phyloP scores from a whole-genome alignment of 1,140 invertebrate genomes.

The Ips typographus region DNA sequence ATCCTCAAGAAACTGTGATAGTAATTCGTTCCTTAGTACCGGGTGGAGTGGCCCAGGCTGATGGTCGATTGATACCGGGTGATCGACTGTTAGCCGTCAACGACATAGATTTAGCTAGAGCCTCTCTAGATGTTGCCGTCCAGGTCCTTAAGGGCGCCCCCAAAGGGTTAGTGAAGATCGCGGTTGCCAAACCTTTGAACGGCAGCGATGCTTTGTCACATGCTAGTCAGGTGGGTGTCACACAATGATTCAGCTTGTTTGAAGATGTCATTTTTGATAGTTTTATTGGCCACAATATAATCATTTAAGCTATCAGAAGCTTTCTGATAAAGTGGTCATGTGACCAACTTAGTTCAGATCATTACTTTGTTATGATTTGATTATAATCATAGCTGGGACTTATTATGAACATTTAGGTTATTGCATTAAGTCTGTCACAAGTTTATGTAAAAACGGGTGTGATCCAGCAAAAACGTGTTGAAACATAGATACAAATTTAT shows the following conservation, averaged over 20 bases:
- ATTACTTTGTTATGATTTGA: too few relatives aligned
- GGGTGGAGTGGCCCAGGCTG: conserved; percentile 78
- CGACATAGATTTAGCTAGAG: conserved; percentile 72
- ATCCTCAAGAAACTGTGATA: conserved; percentile 81
- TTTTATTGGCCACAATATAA: too few relatives aligned
- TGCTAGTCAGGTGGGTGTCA: conserved; percentile 60
- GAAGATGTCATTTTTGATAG: background rate
- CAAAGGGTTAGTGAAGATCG: conserved; percentile 76
- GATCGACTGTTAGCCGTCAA: conserved; percentile 85
- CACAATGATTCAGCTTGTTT: background rate
- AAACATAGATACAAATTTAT: too few relatives aligned
- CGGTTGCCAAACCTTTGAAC: conserved; percentile 84
- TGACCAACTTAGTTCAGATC: too few relatives aligned
- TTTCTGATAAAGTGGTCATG: too few relatives aligned
- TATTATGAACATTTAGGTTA: too few relatives aligned
- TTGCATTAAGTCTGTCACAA: too few relatives aligned
- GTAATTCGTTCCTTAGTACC: conserved; percentile 85
- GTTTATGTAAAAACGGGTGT: too few relatives aligned
- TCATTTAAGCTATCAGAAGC: too few relatives aligned
- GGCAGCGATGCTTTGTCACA: conserved; percentile 62
- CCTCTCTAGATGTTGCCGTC: conserved; percentile 79
- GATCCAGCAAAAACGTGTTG: too few relatives aligned
- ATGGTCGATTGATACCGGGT: conserved; percentile 80
- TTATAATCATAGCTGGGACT: too few relatives aligned
- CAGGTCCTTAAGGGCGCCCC: conserved; percentile 76